Base-by-base conservation (phyloP, 2,113 vertebrate species). In the Dipodomys stephensi region DNA sequence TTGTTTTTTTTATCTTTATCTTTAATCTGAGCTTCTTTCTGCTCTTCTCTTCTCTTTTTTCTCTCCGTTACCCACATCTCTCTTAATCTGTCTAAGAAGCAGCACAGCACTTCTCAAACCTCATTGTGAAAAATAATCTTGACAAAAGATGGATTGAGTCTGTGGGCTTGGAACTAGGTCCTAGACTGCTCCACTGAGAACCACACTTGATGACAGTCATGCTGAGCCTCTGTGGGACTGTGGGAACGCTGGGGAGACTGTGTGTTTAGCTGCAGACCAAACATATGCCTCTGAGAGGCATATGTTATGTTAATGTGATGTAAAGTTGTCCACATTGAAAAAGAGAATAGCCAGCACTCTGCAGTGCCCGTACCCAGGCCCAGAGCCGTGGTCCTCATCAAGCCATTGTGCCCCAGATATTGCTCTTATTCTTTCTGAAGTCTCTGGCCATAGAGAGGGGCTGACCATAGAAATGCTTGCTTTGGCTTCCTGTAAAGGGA, bases 401-500 rank as follows among this genome's bases (percentile, higher is more conserved):
- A 28, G 32, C 30, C 18, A 23, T 69, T 28, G 18, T 19, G 20
- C 44, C 16, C 22, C 65, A 6, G 2, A 25, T 49, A 22, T 10
- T 32, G 23, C 39, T 23, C 4, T 83, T 18, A 23, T 13, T 86
- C 49, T 60, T 79, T 30, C 78, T 62, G 74, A 65, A 57, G 25
- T 16, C 68, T 82, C 62, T 30, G 76, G 53, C 60, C 0, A 0
- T 4, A 30, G 69, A 64, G 39, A 89, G 39, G 35, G 39, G 60
- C 68, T 69, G 27, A 18, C n/a, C 6, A 23, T 19, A 62, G 77
- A 72, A 83, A 39, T 69, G n/a, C 32, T 80, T 71, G 28, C 62
- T 35, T 82, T 92, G 74, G 57, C 53, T 84, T 93, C 15, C 22
- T 86, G 0, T 72, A 76, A 46, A 64, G 89, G 85, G 25, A 89